Base-by-base conservation (phyloP, 2,113 vertebrate genomes). In the Tonatia bakeri region DNA sequence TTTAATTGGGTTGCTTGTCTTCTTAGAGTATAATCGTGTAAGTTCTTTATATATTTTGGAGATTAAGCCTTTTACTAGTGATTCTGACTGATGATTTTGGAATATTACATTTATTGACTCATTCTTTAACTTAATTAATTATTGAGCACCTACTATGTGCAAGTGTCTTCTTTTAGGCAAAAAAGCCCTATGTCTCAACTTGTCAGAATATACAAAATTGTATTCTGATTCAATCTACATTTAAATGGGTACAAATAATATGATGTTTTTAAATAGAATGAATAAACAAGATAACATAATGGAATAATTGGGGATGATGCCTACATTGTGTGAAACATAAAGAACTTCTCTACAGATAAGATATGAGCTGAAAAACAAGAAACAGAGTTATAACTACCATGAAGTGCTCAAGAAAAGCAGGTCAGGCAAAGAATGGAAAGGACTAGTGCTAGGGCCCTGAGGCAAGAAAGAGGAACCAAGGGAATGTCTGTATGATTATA, bases 201-300 rank as follows among this genome's bases (percentile, higher is more conserved):
- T 52, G 9, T 86, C 40, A 75, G 36, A 56, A 45, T 61, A 93
- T 1, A n/a, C 1, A 91, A 40, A 6, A 69, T n/a, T 3, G 40
- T 84, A 4, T 88, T 26, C 15, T 47, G 12, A 85, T 28, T 54
- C 22, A 45, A 33, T 89, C 61, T 90, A 67, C 22, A 77, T 52
- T 81, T 92, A 67, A 94, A 56, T 50, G n/a, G 4, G 47, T 92
- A 82, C 56, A 85, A 90, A 52, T 38, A n/a, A 56, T 36, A 43
- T 36, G 4, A 76, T 5, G 31, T 38, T 72, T 43, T 82, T 9
- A 88, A 90, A 77, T 89, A 43, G 77, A 94, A 82, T 82, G 13
- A 75, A 64, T 47, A 79, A 83, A 36, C 2, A 83, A 61, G 36
- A 89, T 38, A 5, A 59, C 6, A 13, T 33, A 31, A 52, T 52